Conservation (phyloP, 1,140 invertebrate species). For the Nilaparvata lugens region DNA sequence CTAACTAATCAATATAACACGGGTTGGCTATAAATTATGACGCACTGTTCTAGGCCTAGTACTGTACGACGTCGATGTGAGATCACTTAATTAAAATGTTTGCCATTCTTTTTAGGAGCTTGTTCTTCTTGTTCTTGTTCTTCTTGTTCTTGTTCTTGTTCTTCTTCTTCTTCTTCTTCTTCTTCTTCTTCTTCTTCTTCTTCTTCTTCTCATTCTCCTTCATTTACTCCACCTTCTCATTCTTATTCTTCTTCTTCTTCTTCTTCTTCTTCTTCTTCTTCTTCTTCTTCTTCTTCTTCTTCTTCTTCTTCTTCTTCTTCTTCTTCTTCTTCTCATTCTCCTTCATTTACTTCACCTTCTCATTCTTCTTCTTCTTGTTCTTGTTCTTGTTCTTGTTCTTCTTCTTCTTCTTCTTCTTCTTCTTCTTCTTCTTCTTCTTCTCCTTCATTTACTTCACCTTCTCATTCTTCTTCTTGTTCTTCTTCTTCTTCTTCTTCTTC, state of each 20-base stretch:
- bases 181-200: background rate
- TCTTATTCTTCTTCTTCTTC: background rate
- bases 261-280: background rate
- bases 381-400: background rate
- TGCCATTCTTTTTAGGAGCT: background rate
- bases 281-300: background rate
- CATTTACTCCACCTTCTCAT: no score
- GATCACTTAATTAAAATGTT: no score
- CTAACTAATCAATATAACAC: no score
- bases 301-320: background rate
- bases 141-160: background rate
- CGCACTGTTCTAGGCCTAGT: no score
- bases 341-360: background rate
- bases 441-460: background rate
- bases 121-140: background rate
- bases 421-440: background rate
- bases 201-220: background rate
- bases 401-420: background rate
- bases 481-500: slow-evolving; percentile 5
- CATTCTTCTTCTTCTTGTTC: background rate
- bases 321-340: background rate
- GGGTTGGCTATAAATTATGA: no score
- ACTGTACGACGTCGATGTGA: no score
- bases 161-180: background rate
- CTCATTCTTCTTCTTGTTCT: background rate